phyloP scores from a whole-genome alignment of 2,888 invertebrate species.

The Shargacucullia verbasci region DNA sequence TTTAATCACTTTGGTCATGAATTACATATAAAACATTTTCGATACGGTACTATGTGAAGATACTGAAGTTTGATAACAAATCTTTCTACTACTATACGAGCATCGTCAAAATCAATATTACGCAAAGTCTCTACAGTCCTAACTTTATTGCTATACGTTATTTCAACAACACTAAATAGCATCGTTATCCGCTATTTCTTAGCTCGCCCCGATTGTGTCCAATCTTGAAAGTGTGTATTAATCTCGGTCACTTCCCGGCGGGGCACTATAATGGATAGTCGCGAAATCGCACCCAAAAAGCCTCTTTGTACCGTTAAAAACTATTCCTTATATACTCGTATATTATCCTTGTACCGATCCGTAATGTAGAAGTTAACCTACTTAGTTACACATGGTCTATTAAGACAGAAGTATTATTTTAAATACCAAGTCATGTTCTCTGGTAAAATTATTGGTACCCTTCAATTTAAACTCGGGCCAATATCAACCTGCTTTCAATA shows the following conservation, averaged over 20 bases:
- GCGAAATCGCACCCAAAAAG: constrained; percentile 61
- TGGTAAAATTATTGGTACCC: too few species aligned
- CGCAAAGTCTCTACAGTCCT: neutral
- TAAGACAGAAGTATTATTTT: too few species aligned
- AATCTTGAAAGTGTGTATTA: constrained; percentile 60
- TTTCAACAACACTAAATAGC: constrained; percentile 19
- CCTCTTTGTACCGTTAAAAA: constrained; percentile 63
- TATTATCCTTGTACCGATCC: constrained; percentile 21
- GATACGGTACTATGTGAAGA: too few species aligned
- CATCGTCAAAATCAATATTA: neutral
- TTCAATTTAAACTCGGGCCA: too few species aligned
- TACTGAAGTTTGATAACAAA: too few species aligned
- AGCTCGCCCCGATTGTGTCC: constrained; percentile 29
- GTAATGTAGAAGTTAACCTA: neutral
- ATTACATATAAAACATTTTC: too few species aligned
- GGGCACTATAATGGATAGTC: constrained; percentile 67
- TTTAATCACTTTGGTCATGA: too few species aligned
- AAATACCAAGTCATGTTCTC: too few species aligned
- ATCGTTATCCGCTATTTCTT: constrained; percentile 40
- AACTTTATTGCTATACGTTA: constrained; percentile 9
- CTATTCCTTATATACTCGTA: constrained; percentile 55
- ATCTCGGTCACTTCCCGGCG: constrained; percentile 63
- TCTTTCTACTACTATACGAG: too few species aligned
- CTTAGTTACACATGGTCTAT: neutral
- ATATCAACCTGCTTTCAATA: too few species aligned